Evolutionary conservation across 2,113 vertebrate genomes (phyloP).

Genomic region (Carassius carassius): DNA sequence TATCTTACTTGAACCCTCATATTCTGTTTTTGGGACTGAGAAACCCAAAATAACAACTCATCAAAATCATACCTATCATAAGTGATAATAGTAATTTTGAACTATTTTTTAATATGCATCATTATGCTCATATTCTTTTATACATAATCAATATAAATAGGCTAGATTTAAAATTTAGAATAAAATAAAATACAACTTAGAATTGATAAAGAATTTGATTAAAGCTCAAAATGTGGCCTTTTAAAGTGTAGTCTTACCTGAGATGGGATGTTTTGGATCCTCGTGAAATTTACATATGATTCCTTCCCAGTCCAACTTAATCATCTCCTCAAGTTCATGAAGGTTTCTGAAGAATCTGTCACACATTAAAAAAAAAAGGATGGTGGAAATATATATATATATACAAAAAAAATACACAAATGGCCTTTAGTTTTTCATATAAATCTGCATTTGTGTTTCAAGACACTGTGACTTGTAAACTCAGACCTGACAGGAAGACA

Average conservation of each 20-base stretch:
- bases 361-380: not conserved
- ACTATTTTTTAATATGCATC: too few relatives aligned
- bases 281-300: constrained; percentile 62
- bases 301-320: constrained; percentile 60
- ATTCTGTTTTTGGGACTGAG: too few relatives aligned
- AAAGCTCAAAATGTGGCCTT: not conserved
- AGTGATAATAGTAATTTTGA: too few relatives aligned
- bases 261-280: constrained; percentile 30
- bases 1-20: not conserved
- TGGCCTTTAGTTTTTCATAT: not conserved
- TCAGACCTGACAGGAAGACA: constrained; percentile 54
- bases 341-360: constrained; percentile 60
- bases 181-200: not conserved
- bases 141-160: too few relatives aligned
- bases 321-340: constrained; percentile 53
- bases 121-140: too few relatives aligned
- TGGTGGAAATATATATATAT: too few relatives aligned
- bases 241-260: constrained; percentile 42
- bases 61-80: too few relatives aligned
- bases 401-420: not conserved
- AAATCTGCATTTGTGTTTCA: not conserved
- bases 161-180: too few relatives aligned
- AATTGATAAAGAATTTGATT: too few relatives aligned
- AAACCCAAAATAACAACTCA: too few relatives aligned
- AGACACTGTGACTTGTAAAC: not conserved